phyloP scores from a whole-genome alignment of 2,113 vertebrate genomes.

The Trematomus loennbergii region DNA sequence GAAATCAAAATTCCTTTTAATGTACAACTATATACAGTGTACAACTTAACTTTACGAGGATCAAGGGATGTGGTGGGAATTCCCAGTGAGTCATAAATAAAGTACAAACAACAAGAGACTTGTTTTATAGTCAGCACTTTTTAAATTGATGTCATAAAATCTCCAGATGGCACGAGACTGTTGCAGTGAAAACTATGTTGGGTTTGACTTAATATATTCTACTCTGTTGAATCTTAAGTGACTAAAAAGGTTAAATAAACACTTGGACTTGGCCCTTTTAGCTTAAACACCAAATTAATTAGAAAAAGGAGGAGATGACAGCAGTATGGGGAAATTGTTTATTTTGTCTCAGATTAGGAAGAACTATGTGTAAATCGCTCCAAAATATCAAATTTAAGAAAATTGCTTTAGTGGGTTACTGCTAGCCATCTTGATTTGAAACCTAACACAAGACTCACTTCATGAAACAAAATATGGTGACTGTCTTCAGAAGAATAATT shows the following conservation, averaged over 20 bases:
- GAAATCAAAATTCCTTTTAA: neutral
- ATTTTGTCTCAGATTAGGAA: neutral
- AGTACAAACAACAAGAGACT: constrained; percentile 17
- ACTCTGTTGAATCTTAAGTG: neutral
- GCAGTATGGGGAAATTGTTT: neutral
- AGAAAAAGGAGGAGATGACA: neutral
- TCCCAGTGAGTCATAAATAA: constrained; percentile 13
- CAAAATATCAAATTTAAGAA: neutral
- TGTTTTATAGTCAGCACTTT: constrained; percentile 21
- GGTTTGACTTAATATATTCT: neutral
- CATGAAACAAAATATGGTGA: neutral
- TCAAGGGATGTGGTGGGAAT: constrained; percentile 22
- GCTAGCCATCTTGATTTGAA: neutral
- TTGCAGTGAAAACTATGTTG: neutral
- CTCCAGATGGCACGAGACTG: constrained; percentile 6
- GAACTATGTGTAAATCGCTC: neutral
- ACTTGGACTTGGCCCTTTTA: neutral
- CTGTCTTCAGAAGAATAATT: neutral
- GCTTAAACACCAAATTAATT: neutral
- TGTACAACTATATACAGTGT: too few relatives aligned
- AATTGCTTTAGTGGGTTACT: neutral
- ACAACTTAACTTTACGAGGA: neutral
- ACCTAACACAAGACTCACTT: neutral
- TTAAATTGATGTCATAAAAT: constrained; percentile 4
- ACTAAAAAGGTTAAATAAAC: neutral